Base-by-base conservation (phyloP, 2,888 invertebrate species). In the Phyllotreta cruciferae region DNA sequence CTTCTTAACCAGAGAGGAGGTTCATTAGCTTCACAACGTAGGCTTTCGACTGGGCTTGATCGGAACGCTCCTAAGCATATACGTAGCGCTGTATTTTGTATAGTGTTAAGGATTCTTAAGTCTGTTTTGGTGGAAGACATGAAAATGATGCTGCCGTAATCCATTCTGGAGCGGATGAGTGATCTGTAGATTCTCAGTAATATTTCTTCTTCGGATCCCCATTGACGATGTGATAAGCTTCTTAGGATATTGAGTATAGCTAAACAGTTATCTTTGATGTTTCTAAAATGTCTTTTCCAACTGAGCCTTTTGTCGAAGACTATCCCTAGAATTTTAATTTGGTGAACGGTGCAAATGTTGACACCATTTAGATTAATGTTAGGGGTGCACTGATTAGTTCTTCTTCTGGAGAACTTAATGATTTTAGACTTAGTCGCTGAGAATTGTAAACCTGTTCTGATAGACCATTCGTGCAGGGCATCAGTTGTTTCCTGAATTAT, bases 101-200 rank as follows among this genome's bases (percentile, higher is more conserved):
- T 38, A 0, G 61, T n/a, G n/a, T 49, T 24, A 1, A 60, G 11
- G 10, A 9, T 9, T 34, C 35, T 61, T 38, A 61, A 11, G 35
- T 54, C 38, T 24, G 38, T 10, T 47, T 61, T 45, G 11, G 34
- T 36, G 0, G 39, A 44, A 1, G 47, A 47, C 35, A 34, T 50
- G 9, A 34, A 60, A 6, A 52, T 34, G 10, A 37, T n/a, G 11
- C 55, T 11, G 3, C 41, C 54, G 13, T 62, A 50, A 41, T 56
- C 61, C n/a, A 56, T 7, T 47, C 36, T 14, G 1, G 49, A 49
- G 6, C 35, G 35, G 10, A 62, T 62, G 8, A 56, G 56, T 5
- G 55, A 39, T 49, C 61, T 55, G 41, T 55, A 50, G 34, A 62
- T 38, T 53, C 24, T 60, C n/a, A 54, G 39, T 10, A 60, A 9